Conservation (phyloP, 2,888 invertebrate species). For the Cephus pygmeus region DNA sequence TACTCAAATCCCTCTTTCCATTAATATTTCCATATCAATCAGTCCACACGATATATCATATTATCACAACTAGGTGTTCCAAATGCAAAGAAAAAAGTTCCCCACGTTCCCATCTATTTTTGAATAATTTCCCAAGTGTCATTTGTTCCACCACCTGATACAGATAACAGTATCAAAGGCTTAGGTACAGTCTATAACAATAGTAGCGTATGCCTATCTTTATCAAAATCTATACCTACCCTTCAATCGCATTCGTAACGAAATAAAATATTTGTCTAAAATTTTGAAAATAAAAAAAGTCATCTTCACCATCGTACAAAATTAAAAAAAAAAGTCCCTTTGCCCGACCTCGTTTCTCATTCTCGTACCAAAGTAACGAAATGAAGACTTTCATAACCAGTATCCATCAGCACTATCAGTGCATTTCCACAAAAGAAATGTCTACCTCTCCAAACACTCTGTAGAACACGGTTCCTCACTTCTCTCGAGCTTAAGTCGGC, state of each 20-base stretch:
- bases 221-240: not conserved
- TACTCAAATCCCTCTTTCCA: not conserved
- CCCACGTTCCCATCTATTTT: not conserved
- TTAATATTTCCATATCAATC: not conserved
- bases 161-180: slow-evolving; percentile 39
- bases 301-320: not conserved
- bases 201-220: not conserved
- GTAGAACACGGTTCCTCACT: not conserved
- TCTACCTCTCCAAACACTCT: not conserved
- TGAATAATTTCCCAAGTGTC: not conserved
- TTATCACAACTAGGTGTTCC: not conserved
- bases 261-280: not conserved
- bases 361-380: too few relatives aligned
- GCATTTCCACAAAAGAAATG: too few relatives aligned
- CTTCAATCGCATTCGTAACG: not conserved
- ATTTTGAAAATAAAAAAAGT: not conserved
- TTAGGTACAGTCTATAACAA: not conserved
- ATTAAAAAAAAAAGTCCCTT: too few relatives aligned
- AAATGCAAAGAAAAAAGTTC: not conserved
- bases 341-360: too few relatives aligned
- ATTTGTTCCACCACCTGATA: slow-evolving; percentile 32
- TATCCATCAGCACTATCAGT: too few relatives aligned
- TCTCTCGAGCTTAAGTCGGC: not conserved
- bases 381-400: too few relatives aligned
- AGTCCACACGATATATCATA: not conserved